phyloP scores from a whole-genome alignment of 1,140 invertebrate species.

The Drosophila truncata region DNA sequence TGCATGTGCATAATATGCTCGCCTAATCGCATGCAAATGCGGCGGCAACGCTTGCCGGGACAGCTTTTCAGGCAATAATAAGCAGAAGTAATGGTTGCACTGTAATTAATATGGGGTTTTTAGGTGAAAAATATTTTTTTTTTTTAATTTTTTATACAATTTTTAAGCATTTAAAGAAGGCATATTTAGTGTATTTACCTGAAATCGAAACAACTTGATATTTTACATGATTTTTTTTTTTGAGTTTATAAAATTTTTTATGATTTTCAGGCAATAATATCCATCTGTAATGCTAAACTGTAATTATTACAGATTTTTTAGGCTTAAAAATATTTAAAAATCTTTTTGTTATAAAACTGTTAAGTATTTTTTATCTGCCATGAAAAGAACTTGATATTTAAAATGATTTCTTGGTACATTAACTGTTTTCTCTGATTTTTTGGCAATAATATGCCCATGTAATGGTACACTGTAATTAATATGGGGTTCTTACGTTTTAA shows the following conservation, averaged over 20 bases:
- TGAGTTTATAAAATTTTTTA: background rate
- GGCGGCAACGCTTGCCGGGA: background rate
- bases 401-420: no score
- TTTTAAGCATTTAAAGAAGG: background rate
- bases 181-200: background rate
- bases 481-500: no score
- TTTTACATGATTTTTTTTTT: background rate
- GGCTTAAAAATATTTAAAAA: background rate
- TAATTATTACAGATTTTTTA: background rate
- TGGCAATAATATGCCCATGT: no score
- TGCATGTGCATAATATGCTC: constrained; percentile 50
- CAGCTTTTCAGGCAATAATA: background rate
- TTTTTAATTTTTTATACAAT: background rate
- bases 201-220: background rate
- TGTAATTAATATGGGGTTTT: no score
- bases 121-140: background rate
- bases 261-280: background rate
- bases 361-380: background rate
- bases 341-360: no score
- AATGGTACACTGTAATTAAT: no score
- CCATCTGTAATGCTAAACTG: background rate
- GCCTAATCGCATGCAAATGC: constrained; percentile 65
- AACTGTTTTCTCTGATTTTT: no score
- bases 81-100: constrained; percentile 2
- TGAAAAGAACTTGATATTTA: no score